Base-by-base conservation (phyloP, 1,140 invertebrate genomes). In the Pachypeltis micranthus region DNA sequence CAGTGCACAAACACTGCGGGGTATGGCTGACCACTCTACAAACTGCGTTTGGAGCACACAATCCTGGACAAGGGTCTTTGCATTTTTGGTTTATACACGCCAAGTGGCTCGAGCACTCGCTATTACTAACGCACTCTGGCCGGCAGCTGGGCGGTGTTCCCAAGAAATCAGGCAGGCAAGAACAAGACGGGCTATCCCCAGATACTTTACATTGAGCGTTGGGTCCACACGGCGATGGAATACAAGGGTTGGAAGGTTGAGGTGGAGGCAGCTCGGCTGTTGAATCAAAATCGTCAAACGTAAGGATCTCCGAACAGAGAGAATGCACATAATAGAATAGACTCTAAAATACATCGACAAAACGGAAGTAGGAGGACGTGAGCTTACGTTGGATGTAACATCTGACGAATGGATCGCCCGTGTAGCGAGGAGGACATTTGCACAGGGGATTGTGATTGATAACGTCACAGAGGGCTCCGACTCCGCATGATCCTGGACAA, bases 351-450 rank as follows among this genome's bases (percentile, higher is more conserved):
- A 7, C 31, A 10, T 39, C 16, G 31, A 19, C 16, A 26, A 56
- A 56, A 59, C 26, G 2, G 16, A 29, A 59, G 26, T 16, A 29
- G 12, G 25, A 60, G 16, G n/a, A n/a, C 7, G n/a, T 21, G 7
- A 2, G 21, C 60, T 62, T 58, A 65, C 59, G 72, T 86, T 89
- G 66, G 79, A 74, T 76, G 69, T 72, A 76, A 69, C 88, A 91
- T 70, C 85, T 85, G 25, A 81, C 71, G 67, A 88, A 87, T 51
- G 88, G 86, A 79, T 90, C 84, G 34, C 88, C 86, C 57, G 80
- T 79, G 72, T 79, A 84, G 61, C 80, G 78, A 51, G 77, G 69
- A 21, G 78, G 77, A 70, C 87, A 90, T 69, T 80, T 80, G 70
- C 87, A 85, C 25, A 80, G 74, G n/a, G 82, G 79, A 57, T 75